These are phyloP conservation scores for Drosophila dunni DNA, from an alignment of 1,140 invertebrate genomes.

Conservation along the genomic window DNA sequence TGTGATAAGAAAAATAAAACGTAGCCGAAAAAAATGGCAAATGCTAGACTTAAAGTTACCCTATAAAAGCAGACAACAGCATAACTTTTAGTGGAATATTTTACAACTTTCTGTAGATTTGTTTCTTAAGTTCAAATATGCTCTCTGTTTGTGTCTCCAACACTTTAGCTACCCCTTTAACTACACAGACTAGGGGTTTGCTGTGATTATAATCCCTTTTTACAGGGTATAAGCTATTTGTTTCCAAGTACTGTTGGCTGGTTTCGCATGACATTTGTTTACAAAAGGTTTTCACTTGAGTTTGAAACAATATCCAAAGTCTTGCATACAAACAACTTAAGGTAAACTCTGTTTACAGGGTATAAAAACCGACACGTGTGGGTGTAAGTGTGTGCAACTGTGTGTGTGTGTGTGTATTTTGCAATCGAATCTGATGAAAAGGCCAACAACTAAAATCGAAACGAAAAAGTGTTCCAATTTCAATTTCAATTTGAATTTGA, in stretches of 20 bases:
- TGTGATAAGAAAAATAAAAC: conserved; percentile 10
- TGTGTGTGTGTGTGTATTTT: conserved; percentile 9
- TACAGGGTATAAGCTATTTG: background rate
- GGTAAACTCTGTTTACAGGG: conserved; percentile 7
- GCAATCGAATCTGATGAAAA: conserved; percentile 52
- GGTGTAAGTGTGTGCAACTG: conserved; percentile 1
- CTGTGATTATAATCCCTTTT: background rate
- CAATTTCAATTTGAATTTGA: conserved; percentile 41
- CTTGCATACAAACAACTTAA: background rate
- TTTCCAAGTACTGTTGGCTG: background rate
- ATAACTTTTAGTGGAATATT: too few species aligned
- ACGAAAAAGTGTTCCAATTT: conserved; percentile 52
- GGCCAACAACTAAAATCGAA: conserved; percentile 21
- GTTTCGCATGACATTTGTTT: background rate
- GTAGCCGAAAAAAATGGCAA: background rate
- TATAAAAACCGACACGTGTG: background rate
- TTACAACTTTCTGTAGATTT: too few species aligned
- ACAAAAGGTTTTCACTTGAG: background rate
- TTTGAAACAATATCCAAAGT: background rate
- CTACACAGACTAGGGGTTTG: too few species aligned
- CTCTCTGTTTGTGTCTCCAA: too few species aligned
- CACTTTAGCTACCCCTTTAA: too few species aligned
- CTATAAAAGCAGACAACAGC: background rate
- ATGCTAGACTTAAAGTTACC: background rate
- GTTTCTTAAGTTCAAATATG: too few species aligned